Evolutionary conservation across 2,888 invertebrate species (phyloP), one percentile per base, ranked within the genome.

Genomic region (Dexiosoma caninum): DNA sequence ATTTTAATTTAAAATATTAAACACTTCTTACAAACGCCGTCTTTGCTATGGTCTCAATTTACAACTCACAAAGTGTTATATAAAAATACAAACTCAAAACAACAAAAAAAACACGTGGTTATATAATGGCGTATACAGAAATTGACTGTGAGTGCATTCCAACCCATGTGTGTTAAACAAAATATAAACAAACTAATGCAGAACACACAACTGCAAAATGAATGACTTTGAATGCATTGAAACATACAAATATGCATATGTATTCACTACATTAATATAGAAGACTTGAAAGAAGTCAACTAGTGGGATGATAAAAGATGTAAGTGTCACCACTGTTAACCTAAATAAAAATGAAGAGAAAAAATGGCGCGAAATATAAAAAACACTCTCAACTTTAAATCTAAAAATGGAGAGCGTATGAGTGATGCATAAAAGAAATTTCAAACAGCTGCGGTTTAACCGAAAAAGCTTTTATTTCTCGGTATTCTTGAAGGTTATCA

Each of bases 301-400:
- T 6, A 14, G 1, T n/a, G n/a, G n/a, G n/a, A n/a, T n/a, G n/a
- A n/a, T n/a, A n/a, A n/a, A n/a, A n/a, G n/a, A n/a, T n/a, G n/a
- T n/a, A n/a, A n/a, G n/a, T n/a, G n/a, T n/a, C n/a, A n/a, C n/a
- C n/a, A n/a, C 80, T 60, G 66, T 16, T 76, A 76, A 76, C 76
- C 80, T 40, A 72, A 40, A 30, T 57, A 6, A 30, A 16, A 0
- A 0, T 42, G 6, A 9, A 37, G 21, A 35, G 14, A 5, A 5
- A 55, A 62, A 77, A 81, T 55, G 67, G 80, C 77, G 77, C 77
- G 72, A 77, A 81, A 80, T 69, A 27, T 21, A 19, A 30, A n/a
- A 16, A 49, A 3, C 5, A 42, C 3, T n/a, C 14, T n/a, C 42
- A 32, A n/a, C 9, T 14, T 4, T 27, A 10, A n/a, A 4, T 23